Conservation (phyloP, 1,140 invertebrate species). For the Himalopsyche phryganea region DNA sequence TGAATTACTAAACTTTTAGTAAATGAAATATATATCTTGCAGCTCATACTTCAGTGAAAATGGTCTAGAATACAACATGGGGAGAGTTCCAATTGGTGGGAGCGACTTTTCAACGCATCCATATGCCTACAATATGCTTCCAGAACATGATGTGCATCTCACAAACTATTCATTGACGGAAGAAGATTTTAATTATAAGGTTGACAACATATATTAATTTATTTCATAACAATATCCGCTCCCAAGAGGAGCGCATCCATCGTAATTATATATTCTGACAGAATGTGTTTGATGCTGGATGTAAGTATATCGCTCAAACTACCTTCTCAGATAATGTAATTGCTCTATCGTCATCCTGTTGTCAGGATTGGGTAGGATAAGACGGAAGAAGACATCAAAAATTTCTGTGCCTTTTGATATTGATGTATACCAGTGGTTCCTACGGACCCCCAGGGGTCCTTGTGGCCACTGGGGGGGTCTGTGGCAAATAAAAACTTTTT, state of each 20-base stretch:
- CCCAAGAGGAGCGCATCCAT: too few relatives aligned
- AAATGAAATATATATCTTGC: slow-evolving; percentile 15
- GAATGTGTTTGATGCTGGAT: slow-evolving; percentile 52
- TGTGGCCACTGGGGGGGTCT: too few relatives aligned
- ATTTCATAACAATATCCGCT: too few relatives aligned
- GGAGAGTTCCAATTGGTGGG: slow-evolving; percentile 76
- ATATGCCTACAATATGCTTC: slow-evolving; percentile 54
- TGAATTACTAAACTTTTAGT: too few relatives aligned
- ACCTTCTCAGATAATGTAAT: slow-evolving; percentile 30
- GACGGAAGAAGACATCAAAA: too few relatives aligned
- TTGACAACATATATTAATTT: too few relatives aligned
- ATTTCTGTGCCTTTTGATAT: too few relatives aligned
- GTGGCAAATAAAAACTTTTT: too few relatives aligned
- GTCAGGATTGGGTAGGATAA: too few relatives aligned
- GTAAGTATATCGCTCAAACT: slow-evolving; percentile 53
- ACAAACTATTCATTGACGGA: slow-evolving; percentile 61
- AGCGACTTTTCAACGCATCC: slow-evolving; percentile 67
- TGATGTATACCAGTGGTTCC: too few relatives aligned
- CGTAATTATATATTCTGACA: slow-evolving; percentile 3
- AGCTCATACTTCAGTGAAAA: slow-evolving; percentile 55
- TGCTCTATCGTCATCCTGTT: too few relatives aligned
- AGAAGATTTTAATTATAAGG: slow-evolving; percentile 67
- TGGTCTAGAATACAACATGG: slow-evolving; percentile 73
- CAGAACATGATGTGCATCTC: slow-evolving; percentile 60
- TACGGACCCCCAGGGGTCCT: too few relatives aligned